Conservation (phyloP, 1,140 invertebrate species). For the Bicyclus anynana region DNA sequence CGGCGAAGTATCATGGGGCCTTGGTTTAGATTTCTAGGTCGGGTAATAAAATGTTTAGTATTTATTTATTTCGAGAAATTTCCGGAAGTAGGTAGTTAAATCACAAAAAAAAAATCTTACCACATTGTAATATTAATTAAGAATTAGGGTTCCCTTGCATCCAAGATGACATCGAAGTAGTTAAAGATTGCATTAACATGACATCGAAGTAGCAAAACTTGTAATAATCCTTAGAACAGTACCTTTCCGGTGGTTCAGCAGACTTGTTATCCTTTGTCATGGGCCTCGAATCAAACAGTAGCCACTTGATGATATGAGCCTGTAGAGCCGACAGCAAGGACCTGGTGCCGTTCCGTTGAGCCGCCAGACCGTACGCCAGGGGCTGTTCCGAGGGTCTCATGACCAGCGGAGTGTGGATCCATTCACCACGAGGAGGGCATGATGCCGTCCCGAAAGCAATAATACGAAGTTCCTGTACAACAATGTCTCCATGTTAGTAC, state of each 20-base stretch:
- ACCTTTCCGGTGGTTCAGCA: constrained; percentile 75
- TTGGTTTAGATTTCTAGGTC: no score
- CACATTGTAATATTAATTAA: no score
- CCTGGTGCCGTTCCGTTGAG: constrained; percentile 80
- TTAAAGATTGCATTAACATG: no score
- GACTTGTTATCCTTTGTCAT: constrained; percentile 70
- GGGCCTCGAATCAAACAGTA: constrained; percentile 80
- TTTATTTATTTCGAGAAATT: no score
- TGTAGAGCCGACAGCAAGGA: constrained; percentile 82
- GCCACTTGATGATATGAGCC: constrained; percentile 82
- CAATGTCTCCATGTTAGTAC: neutral
- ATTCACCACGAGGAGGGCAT: constrained; percentile 80
- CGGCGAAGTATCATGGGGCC: no score
- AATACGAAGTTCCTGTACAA: constrained; percentile 78
- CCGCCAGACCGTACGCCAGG: constrained; percentile 79
- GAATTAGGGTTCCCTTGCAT: no score
- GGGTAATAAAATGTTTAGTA: no score
- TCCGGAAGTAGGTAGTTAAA: no score
- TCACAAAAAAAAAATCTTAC: no score
- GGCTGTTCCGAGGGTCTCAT: constrained; percentile 78
- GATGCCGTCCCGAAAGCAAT: constrained; percentile 79
- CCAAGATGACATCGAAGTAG: no score
- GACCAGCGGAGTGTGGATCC: constrained; percentile 79
- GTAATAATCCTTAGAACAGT: constrained; percentile 16
- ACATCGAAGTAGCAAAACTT: neutral